Evolutionary conservation across 1,140 invertebrate species (phyloP), one percentile per base, ranked within the genome.

Genomic region (Monochamus saltuarius): DNA sequence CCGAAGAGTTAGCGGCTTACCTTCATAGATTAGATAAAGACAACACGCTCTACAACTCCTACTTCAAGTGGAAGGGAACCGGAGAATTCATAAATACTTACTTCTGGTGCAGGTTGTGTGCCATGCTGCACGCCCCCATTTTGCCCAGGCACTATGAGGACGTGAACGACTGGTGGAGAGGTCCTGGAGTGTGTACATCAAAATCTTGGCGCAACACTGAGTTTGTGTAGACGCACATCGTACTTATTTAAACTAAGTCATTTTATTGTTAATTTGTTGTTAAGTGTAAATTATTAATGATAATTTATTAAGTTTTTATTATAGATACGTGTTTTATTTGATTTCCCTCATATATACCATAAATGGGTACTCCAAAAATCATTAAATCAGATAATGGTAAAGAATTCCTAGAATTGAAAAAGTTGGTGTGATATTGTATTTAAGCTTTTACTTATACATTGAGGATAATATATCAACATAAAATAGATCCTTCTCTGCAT

Each of bases 101-200:
- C 72, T 98, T 96, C 77, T 97, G 94, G 88, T 98, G 95, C 74
- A 86, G 95, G 1, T 82, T 98, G 13, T 98, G 96, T 77, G 87
- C 94, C 4, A 87, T 95, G 83, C 75, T 95, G 19, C 93, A 97
- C 73, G 90, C 90, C 60, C 81, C 82, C 40, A 71, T 77, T 14
- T 78, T 81, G 58, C 76, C 78, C 1, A 85, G 83, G 61, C 88
- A 84, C 77, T 93, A 94, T 74, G 80, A 84, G 14, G 90, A 94
- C 73, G 83, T 94, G 13, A 92, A 93, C 74, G 85, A 89, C 57
- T 94, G 91, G 90, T 94, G 90, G 92, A 82, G 90, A 61, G 90
- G 89, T 1, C 80, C 84, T 1, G 86, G 87, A 0, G 81, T 87
- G 1, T 90, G 89, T 68, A 88, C 87, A 0, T 74, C 77, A 2